These are phyloP conservation scores for Apoderus coryli DNA, from an alignment of 2,888 invertebrate genomes.

Conservation along the genomic window DNA sequence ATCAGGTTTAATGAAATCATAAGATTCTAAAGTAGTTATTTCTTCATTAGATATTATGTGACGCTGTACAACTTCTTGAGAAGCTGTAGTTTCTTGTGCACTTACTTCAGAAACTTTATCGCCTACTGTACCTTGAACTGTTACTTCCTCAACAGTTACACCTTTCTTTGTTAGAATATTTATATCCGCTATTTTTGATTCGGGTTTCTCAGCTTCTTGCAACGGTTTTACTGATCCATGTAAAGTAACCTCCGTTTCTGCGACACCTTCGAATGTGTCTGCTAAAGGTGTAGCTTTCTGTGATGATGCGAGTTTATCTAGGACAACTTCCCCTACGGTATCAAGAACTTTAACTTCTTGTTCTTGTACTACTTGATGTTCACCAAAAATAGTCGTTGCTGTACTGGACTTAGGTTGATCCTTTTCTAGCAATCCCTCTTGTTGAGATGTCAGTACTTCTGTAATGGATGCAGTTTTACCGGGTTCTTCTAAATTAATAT, in stretches of 20 bases:
- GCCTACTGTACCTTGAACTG: slow-evolving; percentile 27
- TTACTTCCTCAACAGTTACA: slow-evolving; percentile 31
- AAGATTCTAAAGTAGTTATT: slow-evolving; percentile 26
- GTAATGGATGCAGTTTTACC: slow-evolving; percentile 24
- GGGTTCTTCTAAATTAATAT: slow-evolving; percentile 24
- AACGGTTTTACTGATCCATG: slow-evolving; percentile 20
- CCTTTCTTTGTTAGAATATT: slow-evolving; percentile 27
- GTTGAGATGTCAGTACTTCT: slow-evolving; percentile 28
- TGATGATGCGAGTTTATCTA: slow-evolving; percentile 14
- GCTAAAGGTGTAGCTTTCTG: slow-evolving; percentile 28
- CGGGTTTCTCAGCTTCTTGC: slow-evolving; percentile 20
- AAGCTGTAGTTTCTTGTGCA: slow-evolving; percentile 33
- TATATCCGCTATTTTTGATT: slow-evolving; percentile 24
- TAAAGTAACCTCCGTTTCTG: slow-evolving; percentile 25
- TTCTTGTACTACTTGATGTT: slow-evolving; percentile 8
- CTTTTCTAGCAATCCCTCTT: slow-evolving; percentile 24
- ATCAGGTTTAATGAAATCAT: slow-evolving; percentile 24
- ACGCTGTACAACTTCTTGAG: slow-evolving; percentile 32
- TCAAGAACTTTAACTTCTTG: slow-evolving; percentile 16
- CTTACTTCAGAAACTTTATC: slow-evolving; percentile 30
- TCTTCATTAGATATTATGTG: slow-evolving; percentile 33
- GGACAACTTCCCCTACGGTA: slow-evolving; percentile 23
- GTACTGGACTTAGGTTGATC: slow-evolving; percentile 14
- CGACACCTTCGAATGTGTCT: slow-evolving; percentile 31
- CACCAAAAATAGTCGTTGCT: slow-evolving; percentile 16